Conservation (phyloP, 2,888 invertebrate species). For the Leistus spinibarbis region DNA sequence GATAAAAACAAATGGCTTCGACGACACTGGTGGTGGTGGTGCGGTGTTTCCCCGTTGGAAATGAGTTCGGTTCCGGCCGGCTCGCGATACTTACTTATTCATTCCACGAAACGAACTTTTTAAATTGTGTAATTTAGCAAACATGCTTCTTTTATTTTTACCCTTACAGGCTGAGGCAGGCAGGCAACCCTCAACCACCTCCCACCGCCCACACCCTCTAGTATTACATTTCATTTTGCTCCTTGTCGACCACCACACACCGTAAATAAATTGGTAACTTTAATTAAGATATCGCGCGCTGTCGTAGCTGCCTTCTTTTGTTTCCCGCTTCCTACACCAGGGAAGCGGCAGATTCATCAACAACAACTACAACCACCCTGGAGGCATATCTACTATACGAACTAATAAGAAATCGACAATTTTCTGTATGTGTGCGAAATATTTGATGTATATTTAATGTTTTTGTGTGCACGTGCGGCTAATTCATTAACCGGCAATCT, state of each 20-base stretch:
- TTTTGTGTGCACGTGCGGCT: too few species aligned
- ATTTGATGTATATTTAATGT: too few species aligned
- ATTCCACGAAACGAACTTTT: constrained; percentile 60
- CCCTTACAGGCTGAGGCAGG: constrained; percentile 43
- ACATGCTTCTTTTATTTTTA: constrained; percentile 53
- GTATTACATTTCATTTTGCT: constrained; percentile 53
- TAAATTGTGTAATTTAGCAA: constrained; percentile 60
- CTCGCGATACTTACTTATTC: constrained; percentile 54
- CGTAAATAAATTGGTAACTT: constrained; percentile 60
- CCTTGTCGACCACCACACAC: constrained; percentile 42
- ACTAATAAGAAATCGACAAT: too few species aligned
- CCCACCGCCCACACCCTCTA: too few species aligned
- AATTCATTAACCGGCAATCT: not conserved
- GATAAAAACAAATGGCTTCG: constrained; percentile 58
- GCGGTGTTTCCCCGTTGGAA: constrained; percentile 37
- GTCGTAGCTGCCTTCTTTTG: constrained; percentile 58
- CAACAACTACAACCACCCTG: not conserved
- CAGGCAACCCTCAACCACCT: too few species aligned
- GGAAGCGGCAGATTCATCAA: not conserved
- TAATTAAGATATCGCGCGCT: constrained; percentile 59
- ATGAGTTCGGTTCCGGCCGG: constrained; percentile 47
- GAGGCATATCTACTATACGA: too few species aligned
- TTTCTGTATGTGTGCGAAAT: too few species aligned
- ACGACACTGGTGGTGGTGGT: too few species aligned
- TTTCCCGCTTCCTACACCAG: constrained; percentile 46